Base-by-base conservation (phyloP, 2,888 invertebrate genomes). In the Eubasilissa splendida region DNA sequence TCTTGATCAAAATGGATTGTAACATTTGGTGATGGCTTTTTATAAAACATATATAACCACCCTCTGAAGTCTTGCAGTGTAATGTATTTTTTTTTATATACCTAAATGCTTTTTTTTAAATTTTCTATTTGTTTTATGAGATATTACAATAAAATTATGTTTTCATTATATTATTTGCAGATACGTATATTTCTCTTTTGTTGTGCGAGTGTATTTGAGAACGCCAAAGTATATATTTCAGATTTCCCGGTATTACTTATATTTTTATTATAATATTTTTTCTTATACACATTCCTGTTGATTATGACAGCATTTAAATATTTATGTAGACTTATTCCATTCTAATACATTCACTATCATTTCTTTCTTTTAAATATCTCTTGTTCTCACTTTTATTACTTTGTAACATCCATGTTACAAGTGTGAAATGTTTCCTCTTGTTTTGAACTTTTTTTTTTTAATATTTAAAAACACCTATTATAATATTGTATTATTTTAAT, bases 71-170 rank as follows among this genome's bases (percentile, higher is more conserved):
- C 56, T 11, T 73, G 31, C 56, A 33, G 71, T 73, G 22, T 58
- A 73, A 56, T 73, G 56, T 73, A 31, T 31, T 33, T 73, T 22
- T 58, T 58, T 22, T 22, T 22, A 22, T 58, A 58, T 73, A 73
- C 56, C 56, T 58, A 73, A 73, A 73, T 54, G 71, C 71, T 73
- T 73, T 73, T 73, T 22, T 22, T 31, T 56, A 12, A 11, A 22
- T 73, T 73, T 33, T 56, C 56, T 73, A 56, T 73, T 73, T 56
- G 71, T 11, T 58, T 56, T 52, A 68, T 14, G 42, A 54, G 31
- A 73, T n/a, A 71, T 33, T 42, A n/a, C 4, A 31, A 33, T 54
- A 22, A 42, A 12, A 14, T 42, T 42, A 42, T 58, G 54, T 56
- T 54, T 73, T 31, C 22, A 31, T 42, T 73, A 31, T 58, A 31